Evolutionary conservation across 2,113 vertebrate genomes (phyloP).

Genomic region (Epinephelus moara): DNA sequence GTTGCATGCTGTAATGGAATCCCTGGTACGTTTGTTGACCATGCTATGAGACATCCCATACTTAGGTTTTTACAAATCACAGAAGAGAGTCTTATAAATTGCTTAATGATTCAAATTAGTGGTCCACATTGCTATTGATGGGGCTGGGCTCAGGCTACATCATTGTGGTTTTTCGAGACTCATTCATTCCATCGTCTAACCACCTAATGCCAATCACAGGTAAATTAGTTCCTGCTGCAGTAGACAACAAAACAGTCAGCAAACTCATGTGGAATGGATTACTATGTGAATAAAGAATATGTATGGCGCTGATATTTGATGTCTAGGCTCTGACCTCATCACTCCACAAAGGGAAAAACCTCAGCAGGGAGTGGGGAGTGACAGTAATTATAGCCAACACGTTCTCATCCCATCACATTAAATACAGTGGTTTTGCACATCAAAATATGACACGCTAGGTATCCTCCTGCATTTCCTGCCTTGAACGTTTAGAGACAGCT

Average conservation of each 20-base stretch:
- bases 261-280: background rate
- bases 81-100: constrained; percentile 6
- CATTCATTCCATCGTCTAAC: background rate
- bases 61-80: background rate
- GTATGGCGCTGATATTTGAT: background rate
- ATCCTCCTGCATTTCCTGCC: too few species aligned
- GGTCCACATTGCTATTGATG: background rate
- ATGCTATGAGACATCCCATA: background rate
- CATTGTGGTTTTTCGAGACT: background rate
- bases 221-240: background rate
- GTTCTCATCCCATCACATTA: too few species aligned
- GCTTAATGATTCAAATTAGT: constrained; percentile 1
- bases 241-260: background rate
- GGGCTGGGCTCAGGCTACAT: background rate
- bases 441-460: too few species aligned
- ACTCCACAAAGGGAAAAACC: constrained; percentile 12
- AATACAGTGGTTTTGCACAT: too few species aligned
- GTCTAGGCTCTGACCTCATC: constrained; percentile 1
- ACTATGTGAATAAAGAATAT: background rate
- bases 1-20: background rate
- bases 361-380: constrained; percentile 5
- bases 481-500: too few species aligned
- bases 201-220: background rate
- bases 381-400: background rate
- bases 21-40: background rate